Percentiles rank a stretch among this genome's conserved stretches.
Conservation (phyloP, 2,888 invertebrate species). For the Diarsia dahlii region DNA sequence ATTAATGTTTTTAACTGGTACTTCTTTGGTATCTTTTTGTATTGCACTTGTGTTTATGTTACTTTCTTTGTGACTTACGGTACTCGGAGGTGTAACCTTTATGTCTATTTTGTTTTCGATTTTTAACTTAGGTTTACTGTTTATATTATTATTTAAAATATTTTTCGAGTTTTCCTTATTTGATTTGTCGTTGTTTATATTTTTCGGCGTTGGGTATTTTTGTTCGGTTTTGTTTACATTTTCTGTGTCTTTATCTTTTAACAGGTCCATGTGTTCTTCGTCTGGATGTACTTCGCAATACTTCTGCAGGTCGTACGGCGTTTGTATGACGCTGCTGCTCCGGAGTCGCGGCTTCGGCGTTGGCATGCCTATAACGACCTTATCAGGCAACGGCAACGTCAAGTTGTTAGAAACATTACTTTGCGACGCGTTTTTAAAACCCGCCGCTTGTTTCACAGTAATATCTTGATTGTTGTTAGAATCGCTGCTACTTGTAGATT, state of each 20-base stretch:
- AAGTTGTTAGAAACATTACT: constrained; percentile 80
- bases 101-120: constrained; percentile 73
- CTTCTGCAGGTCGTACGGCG: constrained; percentile 88
- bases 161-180: constrained; percentile 76
- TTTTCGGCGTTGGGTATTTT: constrained; percentile 80
- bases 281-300: constrained; percentile 89
- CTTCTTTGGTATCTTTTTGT: constrained; percentile 87
- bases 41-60: constrained; percentile 85
- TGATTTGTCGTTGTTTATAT: constrained; percentile 77
- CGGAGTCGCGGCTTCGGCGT: constrained; percentile 85
- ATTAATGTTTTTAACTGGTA: constrained; percentile 85
- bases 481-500: constrained; percentile 85
- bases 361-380: constrained; percentile 72
- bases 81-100: constrained; percentile 75
- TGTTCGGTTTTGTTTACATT: constrained; percentile 73
- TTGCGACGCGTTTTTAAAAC: constrained; percentile 82
- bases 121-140: constrained; percentile 65
- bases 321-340: constrained; percentile 89
- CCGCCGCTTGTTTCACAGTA: constrained; percentile 85
- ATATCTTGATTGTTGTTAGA: constrained; percentile 88
- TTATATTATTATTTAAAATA: constrained; percentile 70
- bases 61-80: constrained; percentile 78
- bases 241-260: constrained; percentile 82
- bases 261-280: constrained; percentile 85
- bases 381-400: constrained; percentile 69